Base-by-base conservation (phyloP, 92 coral and sea anemone genomes). In the Actinernus sp. region DNA sequence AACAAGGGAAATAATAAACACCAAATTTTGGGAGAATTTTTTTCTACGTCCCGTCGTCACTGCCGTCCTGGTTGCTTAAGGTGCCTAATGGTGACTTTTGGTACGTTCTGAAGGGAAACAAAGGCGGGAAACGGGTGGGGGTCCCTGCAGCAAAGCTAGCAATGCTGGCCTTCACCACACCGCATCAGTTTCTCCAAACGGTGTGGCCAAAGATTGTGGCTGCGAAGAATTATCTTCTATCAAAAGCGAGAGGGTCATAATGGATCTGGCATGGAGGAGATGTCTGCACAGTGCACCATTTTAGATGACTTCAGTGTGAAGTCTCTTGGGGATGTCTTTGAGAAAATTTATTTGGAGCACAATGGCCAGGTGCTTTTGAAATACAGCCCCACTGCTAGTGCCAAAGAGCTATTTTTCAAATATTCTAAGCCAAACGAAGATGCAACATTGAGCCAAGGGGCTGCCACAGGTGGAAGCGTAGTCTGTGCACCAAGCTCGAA, bases 151-250 rank as follows among this genome's bases (percentile, higher is more conserved):
- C 70, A 7, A 39, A 62, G 43, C 68, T 41, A 4, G 68, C 68
- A 4, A 23, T 61, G 61, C 58, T 61, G 61, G 60, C 68, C 22
- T 61, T 61, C 57, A 61, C 68, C 19, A 61, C 68, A 40, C 74
- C 63, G 3, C 52, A 45, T 7, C 61, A 49, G 40, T 32, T 66
- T 68, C 39, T 52, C 26, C 71, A 61, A 41, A 43, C 32, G 60
- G 41, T 49, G 21, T 49, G 61, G 53, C 71, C 74, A 22, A 68
- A 55, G 30, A 55, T 68, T 54, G 76, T 68, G 10, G 25, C 37
- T 45, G 24, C 67, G 12, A 52, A 68, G 64, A 68, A 68, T 53
- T n/a, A n/a, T n/a, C n/a, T n/a, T n/a, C n/a, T n/a, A n/a, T n/a
- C n/a, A n/a, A n/a, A n/a, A n/a, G n/a, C n/a, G 45, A 68, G 76